Evolutionary conservation across 2,888 invertebrate species (phyloP).

Genomic region (Melipona bicolor): DNA sequence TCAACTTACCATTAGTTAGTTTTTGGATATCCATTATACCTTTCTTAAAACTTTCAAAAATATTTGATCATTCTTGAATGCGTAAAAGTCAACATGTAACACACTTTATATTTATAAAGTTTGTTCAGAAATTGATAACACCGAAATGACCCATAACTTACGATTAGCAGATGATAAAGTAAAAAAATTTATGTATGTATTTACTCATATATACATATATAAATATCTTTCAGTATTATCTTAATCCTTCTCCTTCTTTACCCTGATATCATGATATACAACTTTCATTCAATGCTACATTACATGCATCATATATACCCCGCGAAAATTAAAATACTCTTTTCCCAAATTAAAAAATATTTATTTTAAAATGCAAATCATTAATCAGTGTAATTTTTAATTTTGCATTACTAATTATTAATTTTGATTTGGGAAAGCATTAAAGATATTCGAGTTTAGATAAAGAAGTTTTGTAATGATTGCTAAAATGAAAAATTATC

Average conservation of each 20-base stretch:
- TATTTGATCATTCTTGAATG: not conserved
- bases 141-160: not conserved
- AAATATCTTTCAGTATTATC: conserved; percentile 2
- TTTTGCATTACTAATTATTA: not conserved
- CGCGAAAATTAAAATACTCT: not conserved
- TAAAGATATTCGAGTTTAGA: not conserved
- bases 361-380: not conserved
- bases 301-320: not conserved
- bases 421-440: not conserved
- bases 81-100: conserved; percentile 13
- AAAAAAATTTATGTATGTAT: not conserved
- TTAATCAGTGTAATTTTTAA: not conserved
- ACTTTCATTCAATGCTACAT: not conserved
- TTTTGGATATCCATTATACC: conserved; percentile 39
- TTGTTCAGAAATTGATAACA: conserved; percentile 22
- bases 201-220: not conserved
- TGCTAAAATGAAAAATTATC: not conserved
- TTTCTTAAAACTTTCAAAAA: not conserved
- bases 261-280: not conserved
- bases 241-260: not conserved
- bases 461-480: not conserved
- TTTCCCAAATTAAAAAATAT: not conserved
- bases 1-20: conserved; percentile 34
- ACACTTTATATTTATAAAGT: conserved; percentile 7
- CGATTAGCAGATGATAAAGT: not conserved